A percentile compares a stretch with the other conserved stretches of the same genome.
These are phyloP conservation scores for Heteropelma amictum DNA, from an alignment of 2,888 invertebrate species.

Conservation along the genomic window DNA sequence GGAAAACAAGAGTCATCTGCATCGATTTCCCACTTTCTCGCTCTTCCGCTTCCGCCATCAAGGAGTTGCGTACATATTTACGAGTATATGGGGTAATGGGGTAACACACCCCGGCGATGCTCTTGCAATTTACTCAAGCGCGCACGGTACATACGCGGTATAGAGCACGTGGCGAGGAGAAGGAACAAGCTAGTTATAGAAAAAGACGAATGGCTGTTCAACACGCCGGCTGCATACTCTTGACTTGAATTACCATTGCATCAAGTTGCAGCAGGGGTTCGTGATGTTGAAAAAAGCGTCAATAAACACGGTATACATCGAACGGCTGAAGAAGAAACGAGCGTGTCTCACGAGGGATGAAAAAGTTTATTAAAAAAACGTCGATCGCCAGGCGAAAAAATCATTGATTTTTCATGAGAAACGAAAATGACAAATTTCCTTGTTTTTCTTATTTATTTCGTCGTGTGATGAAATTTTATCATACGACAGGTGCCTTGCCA, in stretches of 20 bases:
- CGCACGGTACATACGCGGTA: not conserved
- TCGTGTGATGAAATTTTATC: too few species aligned
- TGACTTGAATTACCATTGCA: slow-evolving; percentile 30
- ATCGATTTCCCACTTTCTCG: slow-evolving; percentile 41
- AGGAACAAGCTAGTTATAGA: slow-evolving; percentile 3
- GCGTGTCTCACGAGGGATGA: not conserved
- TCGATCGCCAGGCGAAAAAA: not conserved
- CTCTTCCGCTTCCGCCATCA: not conserved
- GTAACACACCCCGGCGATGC: not conserved
- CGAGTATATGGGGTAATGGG: slow-evolving; percentile 2
- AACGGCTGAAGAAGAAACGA: not conserved
- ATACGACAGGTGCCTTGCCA: too few species aligned
- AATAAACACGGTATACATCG: too few species aligned
- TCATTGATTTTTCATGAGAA: not conserved
- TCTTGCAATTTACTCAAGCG: slow-evolving; percentile 28
- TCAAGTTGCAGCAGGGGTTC: not conserved
- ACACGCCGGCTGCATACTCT: slow-evolving; percentile 1
- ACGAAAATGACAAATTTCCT: not conserved
- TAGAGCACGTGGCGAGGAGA: not conserved
- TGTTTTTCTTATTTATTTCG: too few species aligned
- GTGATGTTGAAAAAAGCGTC: not conserved
- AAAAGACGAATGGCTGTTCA: slow-evolving; percentile 12
- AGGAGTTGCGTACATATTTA: slow-evolving; percentile 9
- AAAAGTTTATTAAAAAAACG: not conserved
- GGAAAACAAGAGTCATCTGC: slow-evolving; percentile 32